Base-by-base conservation (phyloP, 2,888 invertebrate species). In the Drosophila niveifrons region DNA sequence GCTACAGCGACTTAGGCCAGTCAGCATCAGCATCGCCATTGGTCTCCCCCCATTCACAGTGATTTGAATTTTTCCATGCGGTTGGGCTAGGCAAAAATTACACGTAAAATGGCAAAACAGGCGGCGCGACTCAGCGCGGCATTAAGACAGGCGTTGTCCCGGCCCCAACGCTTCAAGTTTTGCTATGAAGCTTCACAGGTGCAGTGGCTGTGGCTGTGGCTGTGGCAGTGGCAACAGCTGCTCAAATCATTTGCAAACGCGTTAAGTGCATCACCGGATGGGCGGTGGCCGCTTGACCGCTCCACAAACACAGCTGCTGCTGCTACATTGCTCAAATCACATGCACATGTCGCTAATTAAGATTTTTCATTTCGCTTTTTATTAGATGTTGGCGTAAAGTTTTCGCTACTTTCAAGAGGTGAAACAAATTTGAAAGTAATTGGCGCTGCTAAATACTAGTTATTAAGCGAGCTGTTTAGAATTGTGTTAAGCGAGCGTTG, bases 241-340 rank as follows among this genome's bases (percentile, higher is more conserved):
- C 74, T 77, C 84, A 76, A 83, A 83, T 85, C 76, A 84, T 82
- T 82, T 85, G 85, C 82, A 80, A 82, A 85, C 76, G 84, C 84
- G 84, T 85, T 85, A 84, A 84, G 77, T 77, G 85, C 82, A 83
- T 80, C 83, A 75, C 83, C 82, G 84, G 83, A 78, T 83, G 83
- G 82, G 80, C 77, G 82, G 82, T 52, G 72, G 72, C 34, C 34
- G 34, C 34, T 52, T 50, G 18, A 18, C 18, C 18, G 55, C 43
- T 69, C 17, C 43, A 57, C 65, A 52, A 15, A 23, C 13, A 18
- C 28, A 56, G 39, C 39, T 41, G 39, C 66, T 71, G 59, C 72
- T 59, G 66, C 56, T 31, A 10, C 10, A 36, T 36, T 4, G 3
- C 29, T 4, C 23, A 23, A 39, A 31, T 11, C 55, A 57, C 59